A percentile compares a stretch with the other conserved stretches of the same genome.
These are phyloP conservation scores for Saturnia japonica DNA, from an alignment of 2,888 invertebrate genomes.

Conservation along the genomic window DNA sequence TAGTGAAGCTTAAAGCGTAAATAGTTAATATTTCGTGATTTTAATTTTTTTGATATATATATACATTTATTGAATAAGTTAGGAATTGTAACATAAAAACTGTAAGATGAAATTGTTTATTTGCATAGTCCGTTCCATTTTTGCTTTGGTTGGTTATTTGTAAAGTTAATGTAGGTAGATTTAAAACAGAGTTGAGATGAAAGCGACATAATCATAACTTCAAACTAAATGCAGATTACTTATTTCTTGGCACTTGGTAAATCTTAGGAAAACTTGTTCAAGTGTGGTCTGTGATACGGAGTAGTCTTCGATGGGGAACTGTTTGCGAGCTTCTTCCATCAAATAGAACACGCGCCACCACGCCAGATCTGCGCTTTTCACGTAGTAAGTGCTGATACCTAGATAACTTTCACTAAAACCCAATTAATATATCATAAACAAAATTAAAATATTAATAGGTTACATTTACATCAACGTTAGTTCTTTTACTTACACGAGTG, in stretches of 20 bases:
- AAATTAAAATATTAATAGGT: background rate
- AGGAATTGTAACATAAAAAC: background rate
- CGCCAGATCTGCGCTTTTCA: conserved; percentile 78
- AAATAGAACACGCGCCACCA: conserved; percentile 87
- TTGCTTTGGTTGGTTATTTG: background rate
- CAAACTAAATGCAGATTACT: background rate
- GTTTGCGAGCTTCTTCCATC: conserved; percentile 82
- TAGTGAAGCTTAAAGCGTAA: background rate
- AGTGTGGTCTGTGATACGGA: conserved; percentile 90
- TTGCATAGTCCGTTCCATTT: background rate
- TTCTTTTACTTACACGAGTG: conserved; percentile 61
- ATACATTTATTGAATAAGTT: background rate
- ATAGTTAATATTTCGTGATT: background rate
- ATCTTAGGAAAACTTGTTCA: conserved; percentile 88
- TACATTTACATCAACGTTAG: background rate
- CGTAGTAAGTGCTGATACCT: conserved; percentile 86
- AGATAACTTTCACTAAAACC: conserved; percentile 84
- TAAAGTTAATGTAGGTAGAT: background rate
- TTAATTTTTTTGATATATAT: background rate
- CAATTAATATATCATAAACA: background rate
- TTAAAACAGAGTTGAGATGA: background rate
- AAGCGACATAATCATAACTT: background rate
- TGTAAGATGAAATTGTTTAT: background rate
- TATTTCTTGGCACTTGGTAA: conserved; percentile 67
- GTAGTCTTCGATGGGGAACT: conserved; percentile 88